Evolutionary conservation across 1,140 invertebrate species (phyloP).

Genomic region (Heliothis subflexa): DNA sequence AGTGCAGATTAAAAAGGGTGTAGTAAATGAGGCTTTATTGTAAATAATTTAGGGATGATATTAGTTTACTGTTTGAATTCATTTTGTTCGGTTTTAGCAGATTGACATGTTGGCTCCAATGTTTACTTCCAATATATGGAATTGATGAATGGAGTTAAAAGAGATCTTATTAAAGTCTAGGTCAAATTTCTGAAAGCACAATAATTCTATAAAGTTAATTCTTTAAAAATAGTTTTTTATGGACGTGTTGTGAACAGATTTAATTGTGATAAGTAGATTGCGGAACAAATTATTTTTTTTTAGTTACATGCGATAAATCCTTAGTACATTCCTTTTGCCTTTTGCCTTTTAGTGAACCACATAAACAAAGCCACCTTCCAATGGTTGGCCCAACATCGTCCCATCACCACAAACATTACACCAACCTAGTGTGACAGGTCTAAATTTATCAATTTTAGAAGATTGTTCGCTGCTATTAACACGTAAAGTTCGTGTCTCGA

Average conservation of each 20-base stretch:
- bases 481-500: slow-evolving; percentile 72
- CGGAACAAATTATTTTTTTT: too few relatives aligned
- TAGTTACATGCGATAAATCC: too few relatives aligned
- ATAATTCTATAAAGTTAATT: too few relatives aligned
- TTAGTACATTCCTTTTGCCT: too few relatives aligned
- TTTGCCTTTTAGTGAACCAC: background rate
- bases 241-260: too few relatives aligned
- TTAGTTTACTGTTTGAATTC: slow-evolving; percentile 3
- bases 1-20: slow-evolving; percentile 31
- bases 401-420: slow-evolving; percentile 6
- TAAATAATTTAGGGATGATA: slow-evolving; percentile 21
- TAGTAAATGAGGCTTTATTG: slow-evolving; percentile 39
- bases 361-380: background rate
- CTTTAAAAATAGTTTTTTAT: too few relatives aligned
- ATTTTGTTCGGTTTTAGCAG: slow-evolving; percentile 59
- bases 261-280: too few relatives aligned
- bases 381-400: background rate
- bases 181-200: too few relatives aligned
- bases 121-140: background rate
- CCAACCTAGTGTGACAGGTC: slow-evolving; percentile 65
- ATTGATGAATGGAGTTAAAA: too few relatives aligned
- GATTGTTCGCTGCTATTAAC: slow-evolving; percentile 83
- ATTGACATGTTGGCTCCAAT: slow-evolving; percentile 6
- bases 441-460: slow-evolving; percentile 83
- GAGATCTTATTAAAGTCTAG: too few relatives aligned